phyloP scores from a whole-genome alignment of 2,888 invertebrate species.

The Pristionchus japonicus region DNA sequence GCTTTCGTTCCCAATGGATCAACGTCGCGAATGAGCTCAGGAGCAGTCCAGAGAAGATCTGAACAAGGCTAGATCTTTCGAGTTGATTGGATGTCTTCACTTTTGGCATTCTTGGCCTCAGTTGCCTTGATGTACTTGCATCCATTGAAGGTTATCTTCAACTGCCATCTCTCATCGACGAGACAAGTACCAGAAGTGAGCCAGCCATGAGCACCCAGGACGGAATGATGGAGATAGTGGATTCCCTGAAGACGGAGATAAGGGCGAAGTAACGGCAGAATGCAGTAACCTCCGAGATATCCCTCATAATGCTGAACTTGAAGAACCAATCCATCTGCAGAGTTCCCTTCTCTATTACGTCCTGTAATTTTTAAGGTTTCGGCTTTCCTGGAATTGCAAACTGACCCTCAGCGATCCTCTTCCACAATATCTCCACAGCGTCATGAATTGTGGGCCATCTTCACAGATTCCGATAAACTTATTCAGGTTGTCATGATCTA shows the following conservation, averaged over 20 bases:
- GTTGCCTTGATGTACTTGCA: constrained; percentile 30
- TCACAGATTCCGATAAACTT: constrained; percentile 70
- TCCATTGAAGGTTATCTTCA: constrained; percentile 38
- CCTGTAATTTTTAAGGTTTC: too few species aligned
- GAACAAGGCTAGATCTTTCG: background rate
- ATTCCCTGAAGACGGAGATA: too few species aligned
- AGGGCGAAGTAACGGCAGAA: too few species aligned
- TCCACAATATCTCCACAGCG: constrained; percentile 68
- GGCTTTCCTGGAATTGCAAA: too few species aligned
- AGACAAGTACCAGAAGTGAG: constrained; percentile 49
- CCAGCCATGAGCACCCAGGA: constrained; percentile 65
- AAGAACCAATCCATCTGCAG: constrained; percentile 65
- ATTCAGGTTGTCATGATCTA: constrained; percentile 66
- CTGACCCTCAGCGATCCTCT: constrained; percentile 66
- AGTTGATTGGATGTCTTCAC: background rate
- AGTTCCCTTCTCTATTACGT: constrained; percentile 51
- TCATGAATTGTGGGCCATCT: constrained; percentile 65
- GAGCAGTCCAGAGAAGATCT: constrained; percentile 60
- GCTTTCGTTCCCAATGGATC: constrained; percentile 53
- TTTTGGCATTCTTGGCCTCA: constrained; percentile 11
- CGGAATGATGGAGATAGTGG: constrained; percentile 65
- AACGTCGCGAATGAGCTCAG: constrained; percentile 56
- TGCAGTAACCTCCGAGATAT: constrained; percentile 58
- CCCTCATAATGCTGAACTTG: constrained; percentile 61
- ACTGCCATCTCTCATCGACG: constrained; percentile 42